Evolutionary conservation across 1,140 invertebrate species (phyloP).

Genomic region (Aplysia californica): DNA sequence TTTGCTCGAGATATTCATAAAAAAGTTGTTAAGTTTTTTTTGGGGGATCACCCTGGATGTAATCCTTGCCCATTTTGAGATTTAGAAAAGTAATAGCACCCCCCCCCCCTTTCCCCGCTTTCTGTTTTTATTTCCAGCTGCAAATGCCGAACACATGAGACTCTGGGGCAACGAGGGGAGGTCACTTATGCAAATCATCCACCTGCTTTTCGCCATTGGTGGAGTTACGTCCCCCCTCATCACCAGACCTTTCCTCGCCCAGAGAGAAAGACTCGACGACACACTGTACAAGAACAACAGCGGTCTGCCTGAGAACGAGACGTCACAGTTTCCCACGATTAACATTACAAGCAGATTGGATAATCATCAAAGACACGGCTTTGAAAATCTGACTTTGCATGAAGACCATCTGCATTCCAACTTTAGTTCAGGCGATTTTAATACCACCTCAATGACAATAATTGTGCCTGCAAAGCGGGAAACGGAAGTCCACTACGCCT

Average conservation of each 20-base stretch:
- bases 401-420: too few relatives aligned
- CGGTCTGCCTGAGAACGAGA: too few relatives aligned
- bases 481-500: background rate
- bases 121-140: constrained; percentile 48
- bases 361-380: too few relatives aligned
- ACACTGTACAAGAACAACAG: background rate
- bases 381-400: too few relatives aligned
- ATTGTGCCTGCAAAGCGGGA: background rate
- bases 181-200: constrained; percentile 31
- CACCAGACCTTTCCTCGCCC: constrained; percentile 34
- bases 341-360: too few relatives aligned
- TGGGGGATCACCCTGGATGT: too few relatives aligned
- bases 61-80: too few relatives aligned
- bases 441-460: background rate
- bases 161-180: constrained; percentile 66
- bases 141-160: constrained; percentile 66
- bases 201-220: constrained; percentile 38
- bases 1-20: too few relatives aligned
- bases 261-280: background rate
- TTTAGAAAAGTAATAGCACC: too few relatives aligned
- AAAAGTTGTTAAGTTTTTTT: too few relatives aligned
- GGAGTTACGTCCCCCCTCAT: constrained; percentile 36
- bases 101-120: background rate
- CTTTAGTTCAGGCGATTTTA: background rate
- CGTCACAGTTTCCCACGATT: background rate